A percentile compares a stretch with the other conserved stretches of the same genome.
These are phyloP conservation scores for Hydrotaea diabolus DNA, from an alignment of 2,888 invertebrate species.

Conservation along the genomic window DNA sequence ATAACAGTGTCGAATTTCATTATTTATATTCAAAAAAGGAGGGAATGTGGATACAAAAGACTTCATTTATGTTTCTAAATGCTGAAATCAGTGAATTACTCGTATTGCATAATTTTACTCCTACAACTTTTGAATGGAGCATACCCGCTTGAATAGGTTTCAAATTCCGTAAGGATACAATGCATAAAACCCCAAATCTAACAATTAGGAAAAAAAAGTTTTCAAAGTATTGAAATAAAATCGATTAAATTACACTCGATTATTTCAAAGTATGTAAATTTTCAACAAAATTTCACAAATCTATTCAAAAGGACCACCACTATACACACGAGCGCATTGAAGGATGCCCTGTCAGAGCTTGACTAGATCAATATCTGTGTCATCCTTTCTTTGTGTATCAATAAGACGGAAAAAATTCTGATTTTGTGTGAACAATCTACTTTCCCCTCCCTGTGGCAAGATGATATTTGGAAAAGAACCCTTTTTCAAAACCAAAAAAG, in stretches of 20 bases:
- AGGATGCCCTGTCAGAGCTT: not conserved
- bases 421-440: not conserved
- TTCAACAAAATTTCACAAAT: not conserved
- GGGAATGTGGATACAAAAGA: too few species aligned
- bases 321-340: not conserved
- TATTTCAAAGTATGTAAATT: not conserved
- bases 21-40: too few species aligned
- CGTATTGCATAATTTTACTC: too few species aligned
- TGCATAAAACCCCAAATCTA: too few species aligned
- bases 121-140: too few species aligned
- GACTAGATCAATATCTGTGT: constrained; percentile 11
- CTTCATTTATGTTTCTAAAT: too few species aligned
- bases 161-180: too few species aligned
- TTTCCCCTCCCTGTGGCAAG: constrained; percentile 54
- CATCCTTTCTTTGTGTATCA: not conserved
- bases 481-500: constrained; percentile 17
- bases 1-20: too few species aligned
- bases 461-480: constrained; percentile 9
- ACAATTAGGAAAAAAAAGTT: not conserved
- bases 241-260: not conserved
- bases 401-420: not conserved
- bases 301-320: not conserved
- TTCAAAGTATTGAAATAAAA: not conserved
- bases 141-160: too few species aligned
- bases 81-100: too few species aligned